A percentile compares a stretch with the other conserved stretches of the same genome.
phyloP scores from a whole-genome alignment of 2,797 vertebrate genomes.

The Nannoperca obscura region DNA sequence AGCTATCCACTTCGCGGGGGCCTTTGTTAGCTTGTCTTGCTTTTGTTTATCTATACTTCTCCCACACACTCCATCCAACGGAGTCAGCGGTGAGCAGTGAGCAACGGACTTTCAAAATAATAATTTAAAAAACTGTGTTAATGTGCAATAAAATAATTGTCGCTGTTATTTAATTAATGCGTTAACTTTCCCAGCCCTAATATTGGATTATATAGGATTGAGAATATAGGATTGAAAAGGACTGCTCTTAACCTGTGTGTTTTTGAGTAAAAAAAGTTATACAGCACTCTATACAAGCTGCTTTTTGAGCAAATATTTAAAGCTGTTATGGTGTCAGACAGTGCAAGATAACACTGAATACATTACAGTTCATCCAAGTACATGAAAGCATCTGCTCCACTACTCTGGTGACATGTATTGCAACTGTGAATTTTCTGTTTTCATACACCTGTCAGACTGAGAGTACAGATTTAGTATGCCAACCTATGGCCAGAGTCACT shows the following conservation, averaged over 20 bases:
- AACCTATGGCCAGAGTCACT: conserved; percentile 1
- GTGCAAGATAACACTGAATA: not conserved
- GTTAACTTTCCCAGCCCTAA: no score
- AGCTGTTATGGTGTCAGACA: conserved; percentile 24
- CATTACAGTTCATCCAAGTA: conserved; percentile 13
- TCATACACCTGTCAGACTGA: conserved; percentile 30
- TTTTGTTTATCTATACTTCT: no score
- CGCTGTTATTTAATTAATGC: no score
- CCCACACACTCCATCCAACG: no score
- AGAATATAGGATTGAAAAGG: not conserved
- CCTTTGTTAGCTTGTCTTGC: no score
- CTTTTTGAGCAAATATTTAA: not conserved
- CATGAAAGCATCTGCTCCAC: conserved; percentile 35
- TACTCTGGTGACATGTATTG: not conserved
- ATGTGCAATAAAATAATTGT: no score
- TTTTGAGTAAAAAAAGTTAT: not conserved
- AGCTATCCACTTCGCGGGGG: no score
- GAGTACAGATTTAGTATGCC: not conserved
- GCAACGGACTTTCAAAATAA: no score
- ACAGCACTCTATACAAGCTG: not conserved
- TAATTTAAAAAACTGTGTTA: no score
- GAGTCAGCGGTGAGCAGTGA: no score
- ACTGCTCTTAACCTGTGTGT: not conserved
- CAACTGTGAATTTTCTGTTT: not conserved
- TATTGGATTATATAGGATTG: no score